Percentiles rank a stretch among this genome's conserved stretches.
Evolutionary conservation across 2,888 invertebrate genomes (phyloP).

Genomic region (Protophormia terraenovae): DNA sequence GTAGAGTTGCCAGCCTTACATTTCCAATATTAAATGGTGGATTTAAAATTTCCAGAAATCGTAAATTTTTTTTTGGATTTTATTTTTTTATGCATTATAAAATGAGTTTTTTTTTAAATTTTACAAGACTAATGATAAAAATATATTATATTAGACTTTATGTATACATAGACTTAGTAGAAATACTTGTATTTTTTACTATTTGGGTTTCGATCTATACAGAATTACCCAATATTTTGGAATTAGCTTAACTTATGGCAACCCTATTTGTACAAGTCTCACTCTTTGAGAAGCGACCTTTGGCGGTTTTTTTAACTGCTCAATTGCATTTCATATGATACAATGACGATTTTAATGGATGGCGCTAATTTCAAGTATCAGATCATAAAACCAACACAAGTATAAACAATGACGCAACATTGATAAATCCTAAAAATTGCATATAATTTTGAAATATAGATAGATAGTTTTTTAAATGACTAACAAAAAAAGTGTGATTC

Average conservation of each 20-base stretch:
- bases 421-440: constrained; percentile 49
- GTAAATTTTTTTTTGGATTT: no score
- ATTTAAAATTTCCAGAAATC: background rate
- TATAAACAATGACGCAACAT: constrained; percentile 53
- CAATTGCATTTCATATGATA: constrained; percentile 36
- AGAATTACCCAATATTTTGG: no score
- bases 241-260: no score
- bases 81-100: no score
- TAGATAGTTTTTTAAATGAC: constrained; percentile 36
- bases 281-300: background rate
- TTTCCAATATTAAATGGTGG: background rate
- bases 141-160: no score
- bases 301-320: constrained; percentile 33
- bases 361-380: constrained; percentile 53
- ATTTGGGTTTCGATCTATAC: no score
- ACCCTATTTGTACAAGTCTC: background rate
- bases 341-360: constrained; percentile 34
- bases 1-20: background rate
- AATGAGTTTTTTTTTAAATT: no score
- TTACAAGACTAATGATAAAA: no score
- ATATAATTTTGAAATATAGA: constrained; percentile 47
- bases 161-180: no score
- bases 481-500: constrained; percentile 57
- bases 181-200: no score
- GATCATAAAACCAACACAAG: constrained; percentile 5